These are phyloP conservation scores for Uromys caudimaculatus DNA, from an alignment of 2,797 vertebrate species.

Conservation along the genomic window DNA sequence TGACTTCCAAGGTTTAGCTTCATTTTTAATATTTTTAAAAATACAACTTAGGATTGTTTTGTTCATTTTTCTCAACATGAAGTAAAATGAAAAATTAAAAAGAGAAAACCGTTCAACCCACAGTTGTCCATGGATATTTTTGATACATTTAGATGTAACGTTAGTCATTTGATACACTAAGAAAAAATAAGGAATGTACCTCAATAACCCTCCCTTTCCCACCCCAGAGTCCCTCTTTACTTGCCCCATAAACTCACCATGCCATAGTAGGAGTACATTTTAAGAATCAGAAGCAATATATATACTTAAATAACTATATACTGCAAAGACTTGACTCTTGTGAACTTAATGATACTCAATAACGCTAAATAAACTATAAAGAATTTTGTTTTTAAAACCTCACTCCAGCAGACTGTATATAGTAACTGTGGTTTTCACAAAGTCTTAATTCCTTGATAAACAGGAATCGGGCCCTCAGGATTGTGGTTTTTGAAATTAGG, in stretches of 20 bases:
- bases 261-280: neutral
- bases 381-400: conserved; percentile 70
- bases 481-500: conserved; percentile 93
- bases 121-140: neutral
- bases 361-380: conserved; percentile 73
- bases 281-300: conserved; percentile 47
- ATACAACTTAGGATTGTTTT: neutral
- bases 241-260: neutral
- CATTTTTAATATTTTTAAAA: neutral
- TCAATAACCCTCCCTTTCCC: neutral
- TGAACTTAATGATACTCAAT: conserved; percentile 74
- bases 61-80: conserved; percentile 30
- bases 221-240: neutral
- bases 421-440: conserved; percentile 86
- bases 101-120: neutral
- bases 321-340: conserved; percentile 50
- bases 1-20: conserved; percentile 16
- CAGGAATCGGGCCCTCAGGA: conserved; percentile 89
- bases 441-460: conserved; percentile 89
- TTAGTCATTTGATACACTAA: neutral
- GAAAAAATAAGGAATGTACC: neutral
- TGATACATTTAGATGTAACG: neutral
- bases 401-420: conserved; percentile 74
- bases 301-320: conserved; percentile 48
- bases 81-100: neutral